phyloP scores from a whole-genome alignment of 2,888 invertebrate species.

The Micoletzkya japonica region DNA sequence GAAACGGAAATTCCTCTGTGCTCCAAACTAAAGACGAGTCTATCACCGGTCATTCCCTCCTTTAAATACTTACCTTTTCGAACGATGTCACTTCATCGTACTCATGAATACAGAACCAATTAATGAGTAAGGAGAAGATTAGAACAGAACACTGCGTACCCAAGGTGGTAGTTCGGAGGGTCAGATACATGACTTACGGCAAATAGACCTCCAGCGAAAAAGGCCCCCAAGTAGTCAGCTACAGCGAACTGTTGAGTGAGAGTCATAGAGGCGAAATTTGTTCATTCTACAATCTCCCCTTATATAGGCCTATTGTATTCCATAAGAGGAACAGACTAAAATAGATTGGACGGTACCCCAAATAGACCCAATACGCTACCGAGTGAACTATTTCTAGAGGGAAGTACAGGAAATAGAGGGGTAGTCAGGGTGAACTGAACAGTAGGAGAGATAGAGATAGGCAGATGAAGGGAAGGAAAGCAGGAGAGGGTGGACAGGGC shows the following conservation, averaged over 20 bases:
- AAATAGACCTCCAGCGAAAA: not conserved
- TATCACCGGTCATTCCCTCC: too few species aligned
- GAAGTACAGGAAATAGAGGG: not conserved
- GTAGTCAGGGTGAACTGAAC: not conserved
- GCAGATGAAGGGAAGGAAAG: not conserved
- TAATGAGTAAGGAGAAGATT: not conserved
- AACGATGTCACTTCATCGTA: conserved; percentile 3
- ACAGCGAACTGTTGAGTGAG: not conserved
- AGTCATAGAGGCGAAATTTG: not conserved
- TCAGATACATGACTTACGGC: not conserved
- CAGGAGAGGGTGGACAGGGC: not conserved
- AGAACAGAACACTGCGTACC: too few species aligned
- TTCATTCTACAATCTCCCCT: not conserved
- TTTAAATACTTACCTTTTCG: conserved; percentile 11
- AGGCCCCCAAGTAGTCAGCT: not conserved
- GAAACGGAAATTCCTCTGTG: conserved; percentile 5
- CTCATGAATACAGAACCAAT: conserved; percentile 3
- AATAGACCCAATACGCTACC: conserved; percentile 4
- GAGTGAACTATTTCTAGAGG: too few species aligned
- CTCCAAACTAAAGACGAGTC: conserved; percentile 4
- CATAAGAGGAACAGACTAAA: not conserved
- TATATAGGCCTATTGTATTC: not conserved
- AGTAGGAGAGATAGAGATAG: not conserved
- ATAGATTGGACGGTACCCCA: not conserved
- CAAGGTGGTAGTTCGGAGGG: too few species aligned